Base-by-base conservation (phyloP, 1,140 invertebrate species). In the Episyrphus balteatus region DNA sequence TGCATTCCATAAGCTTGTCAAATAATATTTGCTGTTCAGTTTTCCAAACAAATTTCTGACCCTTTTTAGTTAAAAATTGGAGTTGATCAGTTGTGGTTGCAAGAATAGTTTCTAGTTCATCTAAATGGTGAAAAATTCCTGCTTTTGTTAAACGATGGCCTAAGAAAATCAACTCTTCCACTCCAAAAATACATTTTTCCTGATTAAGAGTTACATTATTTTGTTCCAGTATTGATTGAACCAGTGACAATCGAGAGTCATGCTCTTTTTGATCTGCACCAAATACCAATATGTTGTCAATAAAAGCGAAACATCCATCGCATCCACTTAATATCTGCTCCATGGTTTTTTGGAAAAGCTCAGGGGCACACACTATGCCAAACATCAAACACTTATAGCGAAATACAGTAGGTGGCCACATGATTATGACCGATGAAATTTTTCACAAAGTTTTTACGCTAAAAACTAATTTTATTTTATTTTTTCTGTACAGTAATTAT, bases 231-330 rank as follows among this genome's bases (percentile, higher is more conserved):
- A 13, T 17, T 15, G 5, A 3, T 21, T 6, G 17, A 13, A 18
- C 14, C 3, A 5, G 3, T 5, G 15, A 6, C 13, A 18, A 17
- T 21, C 40, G 3, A 18, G 11, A 12, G n/a, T n/a, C n/a, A n/a
- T n/a, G n/a, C n/a, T n/a, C n/a, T n/a, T n/a, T n/a, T n/a, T n/a
- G n/a, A n/a, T n/a, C n/a, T n/a, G n/a, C n/a, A n/a, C n/a, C n/a
- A n/a, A n/a, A n/a, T n/a, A n/a, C n/a, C n/a, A n/a, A n/a, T n/a
- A 69, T 53, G 45, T 69, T 65, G 42, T 69, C 62, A 21, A 64
- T 55, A 42, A 54, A 58, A 33, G 46, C 55, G 6, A 60, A 43
- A 19, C 49, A 51, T 3, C 55, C 58, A 40, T 56, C 49, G 39
- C 56, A 59, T 21, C 46, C 47, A 7, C 42, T 19, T 37, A 68